Percentiles rank a stretch among this genome's conserved stretches.
Evolutionary conservation across 2,888 invertebrate genomes (phyloP).

Genomic region (Sussaba pulchella): DNA sequence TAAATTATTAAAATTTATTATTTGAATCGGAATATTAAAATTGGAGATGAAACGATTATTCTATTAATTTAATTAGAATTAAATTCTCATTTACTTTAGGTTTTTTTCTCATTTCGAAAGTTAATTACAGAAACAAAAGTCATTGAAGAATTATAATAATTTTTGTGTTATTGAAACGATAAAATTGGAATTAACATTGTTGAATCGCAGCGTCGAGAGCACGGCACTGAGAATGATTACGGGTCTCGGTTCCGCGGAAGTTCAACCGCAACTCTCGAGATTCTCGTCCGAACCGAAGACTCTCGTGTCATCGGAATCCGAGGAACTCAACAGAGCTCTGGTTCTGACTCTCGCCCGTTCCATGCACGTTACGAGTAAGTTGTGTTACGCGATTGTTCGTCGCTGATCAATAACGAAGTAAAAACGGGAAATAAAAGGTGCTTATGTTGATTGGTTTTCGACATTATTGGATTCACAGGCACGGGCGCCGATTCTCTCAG

Average conservation of each 20-base stretch:
- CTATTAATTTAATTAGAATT: too few species aligned
- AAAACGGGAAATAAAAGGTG: slow-evolving; percentile 14
- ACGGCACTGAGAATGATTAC: slow-evolving; percentile 94
- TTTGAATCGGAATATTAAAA: too few species aligned
- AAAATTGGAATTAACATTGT: too few species aligned
- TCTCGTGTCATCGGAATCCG: slow-evolving; percentile 96
- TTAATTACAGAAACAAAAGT: too few species aligned
- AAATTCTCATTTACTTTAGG: too few species aligned
- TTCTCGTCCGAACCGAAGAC: slow-evolving; percentile 97
- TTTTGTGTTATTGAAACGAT: too few species aligned
- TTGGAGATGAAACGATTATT: not conserved
- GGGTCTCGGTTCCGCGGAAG: slow-evolving; percentile 96
- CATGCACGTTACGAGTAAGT: slow-evolving; percentile 94
- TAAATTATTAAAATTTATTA: too few species aligned
- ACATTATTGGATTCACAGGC: slow-evolving; percentile 69
- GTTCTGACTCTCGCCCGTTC: slow-evolving; percentile 96
- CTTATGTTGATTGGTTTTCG: slow-evolving; percentile 46
- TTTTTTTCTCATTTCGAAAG: too few species aligned
- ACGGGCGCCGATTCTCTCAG: slow-evolving; percentile 86
- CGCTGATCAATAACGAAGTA: not conserved
- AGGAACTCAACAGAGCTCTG: slow-evolving; percentile 96
- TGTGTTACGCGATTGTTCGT: slow-evolving; percentile 4
- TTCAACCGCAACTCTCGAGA: slow-evolving; percentile 96
- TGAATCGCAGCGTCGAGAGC: slow-evolving; percentile 91
- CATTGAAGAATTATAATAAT: too few species aligned